Evolutionary conservation across 92 coral and sea anemone genomes (phyloP).

Genomic region (Paragorgia papillata): DNA sequence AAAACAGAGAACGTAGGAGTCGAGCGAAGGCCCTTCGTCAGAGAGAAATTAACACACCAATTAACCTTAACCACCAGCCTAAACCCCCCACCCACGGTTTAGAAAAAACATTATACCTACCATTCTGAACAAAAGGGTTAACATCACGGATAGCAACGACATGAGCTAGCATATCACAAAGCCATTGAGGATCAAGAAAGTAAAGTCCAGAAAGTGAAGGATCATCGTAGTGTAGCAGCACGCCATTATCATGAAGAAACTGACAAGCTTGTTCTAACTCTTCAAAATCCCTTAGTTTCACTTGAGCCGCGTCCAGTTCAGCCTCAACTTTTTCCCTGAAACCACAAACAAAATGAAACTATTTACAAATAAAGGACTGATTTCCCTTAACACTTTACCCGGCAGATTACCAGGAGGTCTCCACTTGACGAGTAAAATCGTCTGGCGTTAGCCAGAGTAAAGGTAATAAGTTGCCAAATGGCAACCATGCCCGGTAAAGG

Average conservation of each 20-base stretch:
- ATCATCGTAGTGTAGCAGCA: constrained; percentile 89
- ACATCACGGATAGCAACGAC: constrained; percentile 97
- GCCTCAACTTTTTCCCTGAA: constrained; percentile 69
- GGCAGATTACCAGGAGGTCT: too few species aligned
- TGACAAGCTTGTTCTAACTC: constrained; percentile 87
- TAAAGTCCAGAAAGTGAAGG: constrained; percentile 91
- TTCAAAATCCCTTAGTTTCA: constrained; percentile 79
- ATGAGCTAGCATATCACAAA: constrained; percentile 99
- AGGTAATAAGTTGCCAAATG: too few species aligned
- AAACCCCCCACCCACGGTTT: background rate
- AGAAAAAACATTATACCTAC: constrained; percentile 41
- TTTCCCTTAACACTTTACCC: too few species aligned
- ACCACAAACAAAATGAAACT: background rate
- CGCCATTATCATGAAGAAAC: constrained; percentile 66
- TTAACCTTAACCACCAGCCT: too few species aligned
- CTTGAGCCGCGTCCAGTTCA: constrained; percentile 68
- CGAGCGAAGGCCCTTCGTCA: too few species aligned
- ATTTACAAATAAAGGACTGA: background rate
- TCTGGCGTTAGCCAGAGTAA: too few species aligned
- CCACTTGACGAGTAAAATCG: too few species aligned
- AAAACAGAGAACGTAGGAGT: too few species aligned
- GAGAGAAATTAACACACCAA: too few species aligned
- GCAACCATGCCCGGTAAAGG: too few species aligned
- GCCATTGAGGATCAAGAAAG: constrained; percentile 98
- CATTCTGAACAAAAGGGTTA: constrained; percentile 95